phyloP scores from a whole-genome alignment of 2,113 vertebrate genomes.

The Oryzias javanicus region DNA sequence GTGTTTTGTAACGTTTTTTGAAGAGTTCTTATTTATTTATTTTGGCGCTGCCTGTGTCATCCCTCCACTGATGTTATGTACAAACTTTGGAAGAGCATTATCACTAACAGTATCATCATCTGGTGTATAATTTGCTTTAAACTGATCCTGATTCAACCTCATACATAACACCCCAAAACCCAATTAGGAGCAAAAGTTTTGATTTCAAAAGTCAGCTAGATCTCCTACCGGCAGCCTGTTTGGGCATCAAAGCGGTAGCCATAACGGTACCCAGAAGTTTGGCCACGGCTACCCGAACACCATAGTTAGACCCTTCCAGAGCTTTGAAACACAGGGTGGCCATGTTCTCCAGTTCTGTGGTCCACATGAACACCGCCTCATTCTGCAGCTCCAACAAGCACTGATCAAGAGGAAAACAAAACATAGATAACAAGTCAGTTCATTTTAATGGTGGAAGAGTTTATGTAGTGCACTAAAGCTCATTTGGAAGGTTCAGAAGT shows the following conservation, averaged over 20 bases:
- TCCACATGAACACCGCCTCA: conserved; percentile 99
- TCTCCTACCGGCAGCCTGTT: conserved; percentile 90
- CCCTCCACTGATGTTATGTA: too few species aligned
- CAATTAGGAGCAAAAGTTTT: too few species aligned
- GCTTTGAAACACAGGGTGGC: conserved; percentile 96
- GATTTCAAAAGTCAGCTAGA: not conserved
- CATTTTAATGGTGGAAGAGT: not conserved
- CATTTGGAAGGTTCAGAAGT: too few species aligned
- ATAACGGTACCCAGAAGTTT: conserved; percentile 94
- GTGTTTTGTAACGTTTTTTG: too few species aligned
- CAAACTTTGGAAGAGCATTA: too few species aligned
- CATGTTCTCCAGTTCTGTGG: conserved; percentile 94
- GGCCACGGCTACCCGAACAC: conserved; percentile 93
- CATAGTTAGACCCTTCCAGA: conserved; percentile 96
- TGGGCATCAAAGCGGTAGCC: conserved; percentile 96
- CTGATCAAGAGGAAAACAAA: conserved; percentile 61
- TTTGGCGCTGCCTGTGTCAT: too few species aligned
- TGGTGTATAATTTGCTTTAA: too few species aligned
- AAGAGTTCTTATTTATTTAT: too few species aligned
- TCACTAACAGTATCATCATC: too few species aligned
- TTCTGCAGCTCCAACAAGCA: conserved; percentile 96
- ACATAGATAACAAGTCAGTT: not conserved
- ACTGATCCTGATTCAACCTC: too few species aligned
- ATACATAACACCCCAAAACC: too few species aligned
- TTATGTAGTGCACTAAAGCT: too few species aligned